Evolutionary conservation across 2,113 vertebrate genomes (phyloP).

Genomic region (Melanocharis versteri): DNA sequence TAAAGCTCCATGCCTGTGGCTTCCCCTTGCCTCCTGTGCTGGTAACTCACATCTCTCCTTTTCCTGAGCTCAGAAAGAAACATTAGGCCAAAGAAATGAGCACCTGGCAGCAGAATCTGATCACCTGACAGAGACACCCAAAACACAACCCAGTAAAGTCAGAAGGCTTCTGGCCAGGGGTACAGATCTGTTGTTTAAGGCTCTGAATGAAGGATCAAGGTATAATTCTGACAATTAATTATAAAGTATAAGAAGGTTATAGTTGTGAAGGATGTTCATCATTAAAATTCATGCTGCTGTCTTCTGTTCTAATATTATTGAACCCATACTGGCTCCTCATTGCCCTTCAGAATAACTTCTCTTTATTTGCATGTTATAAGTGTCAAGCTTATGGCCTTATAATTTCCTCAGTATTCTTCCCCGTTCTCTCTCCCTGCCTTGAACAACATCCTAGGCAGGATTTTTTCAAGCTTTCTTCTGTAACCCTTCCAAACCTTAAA

Average conservation of each 20-base stretch:
- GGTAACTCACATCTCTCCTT: neutral
- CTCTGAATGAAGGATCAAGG: neutral
- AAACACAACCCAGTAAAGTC: neutral
- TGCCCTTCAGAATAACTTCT: conserved; percentile 50
- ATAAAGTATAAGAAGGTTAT: conserved; percentile 33
- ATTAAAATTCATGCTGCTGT: conserved; percentile 46
- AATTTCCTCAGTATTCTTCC: conserved; percentile 27
- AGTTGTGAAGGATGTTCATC: conserved; percentile 10
- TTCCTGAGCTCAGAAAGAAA: neutral
- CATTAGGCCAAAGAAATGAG: neutral
- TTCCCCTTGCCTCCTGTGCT: neutral
- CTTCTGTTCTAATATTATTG: conserved; percentile 38
- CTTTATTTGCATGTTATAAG: conserved; percentile 52
- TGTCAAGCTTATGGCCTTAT: conserved; percentile 37
- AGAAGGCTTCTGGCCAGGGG: neutral
- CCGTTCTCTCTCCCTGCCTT: neutral
- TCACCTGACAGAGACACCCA: neutral
- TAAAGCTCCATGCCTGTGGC: neutral
- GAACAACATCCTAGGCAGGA: neutral
- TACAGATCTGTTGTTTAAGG: neutral
- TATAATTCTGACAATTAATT: conserved; percentile 54
- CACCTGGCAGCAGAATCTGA: neutral
- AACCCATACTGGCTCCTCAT: neutral
- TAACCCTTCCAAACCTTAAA: neutral
- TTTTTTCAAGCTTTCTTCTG: neutral